Percentiles rank a stretch among this genome's conserved stretches.
Conservation (phyloP, 1,140 invertebrate species). For the Protaetia brevitarsis region DNA sequence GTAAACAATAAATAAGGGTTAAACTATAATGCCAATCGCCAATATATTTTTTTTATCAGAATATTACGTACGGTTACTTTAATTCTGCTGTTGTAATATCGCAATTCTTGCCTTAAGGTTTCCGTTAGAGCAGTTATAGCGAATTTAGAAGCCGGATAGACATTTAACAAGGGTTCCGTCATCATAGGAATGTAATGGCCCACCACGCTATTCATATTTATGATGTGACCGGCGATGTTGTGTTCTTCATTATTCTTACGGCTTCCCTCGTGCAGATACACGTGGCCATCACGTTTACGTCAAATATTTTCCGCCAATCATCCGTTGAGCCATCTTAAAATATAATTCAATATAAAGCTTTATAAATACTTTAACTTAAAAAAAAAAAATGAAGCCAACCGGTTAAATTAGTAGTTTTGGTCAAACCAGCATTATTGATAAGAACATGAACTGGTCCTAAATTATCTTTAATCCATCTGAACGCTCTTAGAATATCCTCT, state of each 20-base stretch:
- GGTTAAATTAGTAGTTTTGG: constrained; percentile 47
- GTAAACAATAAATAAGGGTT: neutral
- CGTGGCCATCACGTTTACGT: constrained; percentile 59
- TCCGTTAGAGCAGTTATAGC: constrained; percentile 50
- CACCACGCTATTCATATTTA: constrained; percentile 56
- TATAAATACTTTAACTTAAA: constrained; percentile 42
- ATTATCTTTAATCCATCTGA: constrained; percentile 47
- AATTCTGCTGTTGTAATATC: constrained; percentile 24
- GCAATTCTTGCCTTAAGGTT: constrained; percentile 47
- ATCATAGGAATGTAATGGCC: constrained; percentile 47
- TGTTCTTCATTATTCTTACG: constrained; percentile 58
- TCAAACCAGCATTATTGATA: constrained; percentile 35
- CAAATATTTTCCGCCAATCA: constrained; percentile 53
- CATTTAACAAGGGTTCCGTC: constrained; percentile 32
- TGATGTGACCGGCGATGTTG: constrained; percentile 62
- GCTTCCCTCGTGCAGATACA: constrained; percentile 56
- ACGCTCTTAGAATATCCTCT: constrained; percentile 40
- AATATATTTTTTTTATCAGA: neutral
- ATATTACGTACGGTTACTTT: constrained; percentile 26
- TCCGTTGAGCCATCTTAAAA: constrained; percentile 40
- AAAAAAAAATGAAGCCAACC: no score
- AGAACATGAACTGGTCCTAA: constrained; percentile 51
- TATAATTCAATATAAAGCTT: constrained; percentile 34
- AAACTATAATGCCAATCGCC: neutral
- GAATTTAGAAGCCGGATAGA: constrained; percentile 50